Conservation (phyloP, 2,113 vertebrate species). For the Fulmarus glacialis region DNA sequence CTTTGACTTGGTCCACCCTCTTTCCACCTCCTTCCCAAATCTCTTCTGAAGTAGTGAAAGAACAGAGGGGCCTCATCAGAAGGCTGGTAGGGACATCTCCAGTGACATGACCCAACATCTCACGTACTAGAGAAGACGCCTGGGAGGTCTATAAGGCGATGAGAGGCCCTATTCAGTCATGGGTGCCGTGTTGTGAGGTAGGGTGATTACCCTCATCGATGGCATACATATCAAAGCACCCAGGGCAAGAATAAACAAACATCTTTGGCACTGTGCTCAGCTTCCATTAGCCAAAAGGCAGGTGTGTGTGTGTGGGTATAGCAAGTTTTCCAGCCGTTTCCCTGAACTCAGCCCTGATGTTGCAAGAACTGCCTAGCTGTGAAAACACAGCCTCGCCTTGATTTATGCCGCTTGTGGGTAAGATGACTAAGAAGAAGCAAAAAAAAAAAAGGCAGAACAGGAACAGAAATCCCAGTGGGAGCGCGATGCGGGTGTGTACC, state of each 20-base stretch:
- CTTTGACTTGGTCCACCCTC: neutral
- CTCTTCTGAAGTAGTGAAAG: neutral
- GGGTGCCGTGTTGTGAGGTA: neutral
- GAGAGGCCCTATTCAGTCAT: neutral
- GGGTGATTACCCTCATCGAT: neutral
- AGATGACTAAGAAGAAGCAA: constrained; percentile 46
- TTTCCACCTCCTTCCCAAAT: neutral
- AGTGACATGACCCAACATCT: neutral
- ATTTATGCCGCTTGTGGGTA: constrained; percentile 52
- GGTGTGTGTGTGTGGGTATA: neutral
- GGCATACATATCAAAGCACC: constrained; percentile 49
- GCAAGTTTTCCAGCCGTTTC: constrained; percentile 23
- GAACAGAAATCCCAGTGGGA: constrained; percentile 48
- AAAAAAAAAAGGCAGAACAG: neutral
- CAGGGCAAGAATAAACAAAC: constrained; percentile 59
- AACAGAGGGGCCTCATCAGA: neutral
- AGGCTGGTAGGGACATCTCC: neutral
- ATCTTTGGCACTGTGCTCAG: neutral
- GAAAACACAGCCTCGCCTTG: constrained; percentile 62
- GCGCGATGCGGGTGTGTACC: neutral
- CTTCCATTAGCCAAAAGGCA: constrained; percentile 48
- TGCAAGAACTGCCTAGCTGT: constrained; percentile 54
- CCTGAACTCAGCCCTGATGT: constrained; percentile 56
- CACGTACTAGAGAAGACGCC: rapidly evolving
- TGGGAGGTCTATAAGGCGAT: neutral